Percentiles rank a stretch among this genome's conserved stretches.
phyloP scores from a whole-genome alignment of 2,888 invertebrate genomes.

The Cyrtodaria siliqua region DNA sequence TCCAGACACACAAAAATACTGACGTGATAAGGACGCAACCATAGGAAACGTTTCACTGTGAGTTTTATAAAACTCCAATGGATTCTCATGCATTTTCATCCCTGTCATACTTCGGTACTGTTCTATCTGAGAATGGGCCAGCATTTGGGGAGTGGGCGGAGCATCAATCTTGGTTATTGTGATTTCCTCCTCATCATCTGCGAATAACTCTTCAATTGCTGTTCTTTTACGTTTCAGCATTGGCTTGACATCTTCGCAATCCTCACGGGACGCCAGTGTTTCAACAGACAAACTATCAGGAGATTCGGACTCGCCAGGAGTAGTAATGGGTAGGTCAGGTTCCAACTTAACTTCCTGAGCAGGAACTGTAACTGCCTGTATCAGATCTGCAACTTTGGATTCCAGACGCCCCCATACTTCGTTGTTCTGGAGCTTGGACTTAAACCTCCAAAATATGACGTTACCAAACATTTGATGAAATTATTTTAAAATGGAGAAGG shows the following conservation, averaged over 20 bases:
- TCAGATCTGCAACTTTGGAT: conserved; percentile 15
- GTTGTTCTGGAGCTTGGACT: background rate
- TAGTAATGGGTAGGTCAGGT: background rate
- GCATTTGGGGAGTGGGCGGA: conserved; percentile 8
- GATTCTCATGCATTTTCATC: conserved; percentile 4
- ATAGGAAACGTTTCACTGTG: conserved; percentile 7
- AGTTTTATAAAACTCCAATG: conserved; percentile 8
- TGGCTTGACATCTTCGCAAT: conserved; percentile 1
- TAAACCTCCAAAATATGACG: conserved; percentile 17
- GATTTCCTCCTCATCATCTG: conserved; percentile 13
- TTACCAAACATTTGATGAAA: too few species aligned
- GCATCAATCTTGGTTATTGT: conserved; percentile 14
- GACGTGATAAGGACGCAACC: conserved; percentile 9
- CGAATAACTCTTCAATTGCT: conserved; percentile 15
- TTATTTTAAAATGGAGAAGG: background rate
- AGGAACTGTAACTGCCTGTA: conserved; percentile 10
- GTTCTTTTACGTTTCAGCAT: conserved; percentile 8
- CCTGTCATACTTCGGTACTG: conserved; percentile 8
- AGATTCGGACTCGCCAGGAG: conserved; percentile 1
- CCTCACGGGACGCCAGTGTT: background rate
- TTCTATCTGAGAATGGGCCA: conserved; percentile 6
- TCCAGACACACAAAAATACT: conserved; percentile 13
- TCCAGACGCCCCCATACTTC: conserved; percentile 10
- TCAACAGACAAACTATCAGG: background rate
- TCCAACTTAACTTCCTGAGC: background rate